Evolutionary conservation across 2,113 vertebrate genomes (phyloP).

Genomic region (Tetrao urogallus): DNA sequence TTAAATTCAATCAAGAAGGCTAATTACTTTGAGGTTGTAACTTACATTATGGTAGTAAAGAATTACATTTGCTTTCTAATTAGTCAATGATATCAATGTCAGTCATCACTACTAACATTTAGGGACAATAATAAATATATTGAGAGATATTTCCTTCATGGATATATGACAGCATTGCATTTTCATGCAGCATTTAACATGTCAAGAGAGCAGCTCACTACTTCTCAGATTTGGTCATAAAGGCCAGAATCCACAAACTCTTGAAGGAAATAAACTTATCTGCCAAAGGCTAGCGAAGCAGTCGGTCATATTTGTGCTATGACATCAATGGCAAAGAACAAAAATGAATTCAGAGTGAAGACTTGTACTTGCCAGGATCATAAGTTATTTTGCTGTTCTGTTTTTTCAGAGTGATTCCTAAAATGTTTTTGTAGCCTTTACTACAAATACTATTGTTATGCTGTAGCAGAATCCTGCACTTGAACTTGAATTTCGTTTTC

Average conservation of each 20-base stretch:
- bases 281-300: not conserved
- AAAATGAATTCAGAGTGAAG: not conserved
- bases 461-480: not conserved
- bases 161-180: not conserved
- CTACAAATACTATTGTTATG: not conserved
- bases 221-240: not conserved
- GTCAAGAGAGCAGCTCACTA: not conserved
- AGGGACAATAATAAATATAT: not conserved
- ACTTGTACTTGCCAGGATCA: not conserved
- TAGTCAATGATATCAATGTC: not conserved
- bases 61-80: not conserved
- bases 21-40: not conserved
- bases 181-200: not conserved
- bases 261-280: not conserved
- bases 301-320: not conserved
- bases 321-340: not conserved
- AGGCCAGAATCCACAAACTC: not conserved
- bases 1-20: not conserved
- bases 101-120: not conserved
- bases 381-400: not conserved
- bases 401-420: not conserved
- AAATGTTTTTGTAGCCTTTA: not conserved
- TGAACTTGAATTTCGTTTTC: not conserved
- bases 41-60: not conserved
- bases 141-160: not conserved